Evolutionary conservation across 2,797 vertebrate genomes (phyloP).

Genomic region (Argya squamiceps): DNA sequence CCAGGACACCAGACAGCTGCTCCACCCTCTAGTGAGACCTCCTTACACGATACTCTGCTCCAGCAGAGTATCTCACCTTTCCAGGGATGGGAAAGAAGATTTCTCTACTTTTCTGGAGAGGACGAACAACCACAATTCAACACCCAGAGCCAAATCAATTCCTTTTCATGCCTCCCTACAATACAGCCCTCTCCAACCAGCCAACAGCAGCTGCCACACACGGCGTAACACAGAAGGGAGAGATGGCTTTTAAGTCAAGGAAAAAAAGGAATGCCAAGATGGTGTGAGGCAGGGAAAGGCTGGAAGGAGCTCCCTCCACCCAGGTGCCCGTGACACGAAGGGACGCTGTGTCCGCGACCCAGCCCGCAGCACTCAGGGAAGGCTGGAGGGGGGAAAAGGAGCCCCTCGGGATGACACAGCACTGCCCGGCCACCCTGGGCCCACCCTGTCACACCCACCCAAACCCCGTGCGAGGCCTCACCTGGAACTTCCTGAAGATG

Average conservation of each 20-base stretch:
- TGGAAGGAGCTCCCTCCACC: rapidly evolving
- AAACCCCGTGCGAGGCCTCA: background rate
- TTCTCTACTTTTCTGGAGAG: background rate
- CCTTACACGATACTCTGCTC: background rate
- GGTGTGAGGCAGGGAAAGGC: background rate
- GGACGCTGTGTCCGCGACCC: rapidly evolving
- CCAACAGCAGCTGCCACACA: background rate
- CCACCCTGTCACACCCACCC: background rate
- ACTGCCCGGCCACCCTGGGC: background rate
- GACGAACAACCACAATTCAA: background rate
- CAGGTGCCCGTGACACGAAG: background rate
- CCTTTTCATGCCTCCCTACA: background rate
- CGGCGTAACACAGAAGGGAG: too few relatives aligned
- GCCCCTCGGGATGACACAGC: background rate
- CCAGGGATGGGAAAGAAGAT: background rate
- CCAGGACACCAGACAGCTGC: background rate
- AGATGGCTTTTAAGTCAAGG: background rate
- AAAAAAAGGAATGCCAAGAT: background rate
- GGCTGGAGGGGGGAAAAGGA: background rate
- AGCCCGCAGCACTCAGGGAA: rapidly evolving
- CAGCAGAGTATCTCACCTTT: background rate
- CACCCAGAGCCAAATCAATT: background rate
- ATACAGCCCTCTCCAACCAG: background rate
- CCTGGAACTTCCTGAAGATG: constrained; percentile 81
- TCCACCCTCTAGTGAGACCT: background rate